These are phyloP conservation scores for Rhinophrynus dorsalis DNA, from an alignment of 2,797 vertebrate species.

Conservation along the genomic window DNA sequence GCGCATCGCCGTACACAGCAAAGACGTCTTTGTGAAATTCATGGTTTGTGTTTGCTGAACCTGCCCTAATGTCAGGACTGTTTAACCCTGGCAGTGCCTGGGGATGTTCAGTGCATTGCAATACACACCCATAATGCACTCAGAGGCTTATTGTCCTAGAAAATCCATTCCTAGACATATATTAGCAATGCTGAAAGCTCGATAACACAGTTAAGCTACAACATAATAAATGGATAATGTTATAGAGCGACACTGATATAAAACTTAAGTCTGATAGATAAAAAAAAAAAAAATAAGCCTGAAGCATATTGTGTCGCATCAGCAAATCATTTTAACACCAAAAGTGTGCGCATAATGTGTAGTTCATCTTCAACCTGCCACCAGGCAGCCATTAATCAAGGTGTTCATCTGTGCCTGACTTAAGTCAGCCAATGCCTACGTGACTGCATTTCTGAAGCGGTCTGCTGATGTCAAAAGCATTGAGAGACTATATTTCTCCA, in stretches of 20 bases:
- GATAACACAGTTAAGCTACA: not conserved
- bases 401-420: slow-evolving; percentile 21
- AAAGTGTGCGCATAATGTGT: not conserved
- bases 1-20: no score
- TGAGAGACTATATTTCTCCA: not conserved
- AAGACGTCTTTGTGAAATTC: no score
- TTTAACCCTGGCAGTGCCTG: no score
- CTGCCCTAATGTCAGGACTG: no score
- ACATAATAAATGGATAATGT: not conserved
- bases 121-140: no score
- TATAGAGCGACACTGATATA: not conserved
- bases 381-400: slow-evolving; percentile 31
- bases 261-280: not conserved
- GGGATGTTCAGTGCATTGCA: no score
- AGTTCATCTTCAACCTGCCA: not conserved
- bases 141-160: no score
- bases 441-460: not conserved
- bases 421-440: slow-evolving; percentile 1
- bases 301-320: not conserved
- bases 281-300: not conserved
- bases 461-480: not conserved
- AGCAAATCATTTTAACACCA: slow-evolving; percentile 1
- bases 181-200: no score
- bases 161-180: no score
- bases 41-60: no score